Conservation (phyloP, 1,140 invertebrate genomes). For the Paracyclopina nana region DNA sequence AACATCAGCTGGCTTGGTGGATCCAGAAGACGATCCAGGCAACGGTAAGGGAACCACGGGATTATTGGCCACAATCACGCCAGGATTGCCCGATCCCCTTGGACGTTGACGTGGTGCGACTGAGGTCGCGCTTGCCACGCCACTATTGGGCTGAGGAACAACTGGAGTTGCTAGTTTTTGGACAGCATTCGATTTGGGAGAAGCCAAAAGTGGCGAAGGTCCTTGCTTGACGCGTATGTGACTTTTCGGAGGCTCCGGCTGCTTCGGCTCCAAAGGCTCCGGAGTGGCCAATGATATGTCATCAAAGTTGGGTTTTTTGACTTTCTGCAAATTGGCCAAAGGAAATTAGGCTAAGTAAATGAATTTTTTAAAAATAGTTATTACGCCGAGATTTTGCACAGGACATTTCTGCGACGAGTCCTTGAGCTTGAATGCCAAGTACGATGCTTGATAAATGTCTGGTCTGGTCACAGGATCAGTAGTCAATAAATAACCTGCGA, state of each 20-base stretch:
- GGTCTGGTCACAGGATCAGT: slow-evolving; percentile 55
- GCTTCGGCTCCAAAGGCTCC: neutral
- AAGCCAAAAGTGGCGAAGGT: neutral
- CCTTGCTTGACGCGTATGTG: neutral
- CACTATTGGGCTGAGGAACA: neutral
- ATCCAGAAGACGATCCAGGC: neutral
- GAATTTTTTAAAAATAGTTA: neutral
- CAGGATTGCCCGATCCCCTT: neutral
- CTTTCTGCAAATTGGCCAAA: neutral
- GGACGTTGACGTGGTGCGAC: neutral
- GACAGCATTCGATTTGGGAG: neutral
- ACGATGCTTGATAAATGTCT: slow-evolving; percentile 70
- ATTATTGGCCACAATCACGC: neutral
- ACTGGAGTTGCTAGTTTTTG: neutral
- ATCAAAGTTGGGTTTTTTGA: neutral
- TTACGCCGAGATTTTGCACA: slow-evolving; percentile 47
- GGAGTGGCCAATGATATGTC: neutral
- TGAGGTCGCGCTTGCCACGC: neutral
- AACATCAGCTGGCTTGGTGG: neutral
- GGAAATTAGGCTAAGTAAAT: neutral
- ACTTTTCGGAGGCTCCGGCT: neutral
- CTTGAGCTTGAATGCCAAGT: slow-evolving; percentile 51
- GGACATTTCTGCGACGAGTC: slow-evolving; percentile 50
- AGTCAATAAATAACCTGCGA: slow-evolving; percentile 58
- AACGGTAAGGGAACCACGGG: neutral